Evolutionary conservation across 2,113 vertebrate species (phyloP), one percentile per base, ranked within the genome.

Genomic region (Amphiprion percula): DNA sequence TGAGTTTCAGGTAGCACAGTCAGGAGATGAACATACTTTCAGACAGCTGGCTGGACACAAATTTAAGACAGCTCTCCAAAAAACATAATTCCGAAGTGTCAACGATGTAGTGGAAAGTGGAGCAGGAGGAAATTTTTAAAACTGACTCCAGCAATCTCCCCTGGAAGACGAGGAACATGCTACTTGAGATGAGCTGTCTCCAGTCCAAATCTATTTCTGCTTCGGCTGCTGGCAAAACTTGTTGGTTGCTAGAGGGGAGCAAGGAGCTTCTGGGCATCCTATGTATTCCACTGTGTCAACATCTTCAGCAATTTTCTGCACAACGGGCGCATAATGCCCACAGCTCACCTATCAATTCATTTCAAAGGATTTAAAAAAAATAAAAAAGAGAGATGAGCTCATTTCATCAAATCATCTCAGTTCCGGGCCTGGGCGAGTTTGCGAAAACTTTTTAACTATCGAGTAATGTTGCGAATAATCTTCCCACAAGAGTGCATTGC

Each of bases 141-240:
- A 84, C 64, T 66, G 77, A 59, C 76, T 87, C 80, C 50, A 70
- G 65, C 84, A 63, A 55, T 66, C 66, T 88, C 83, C 69, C 46
- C 33, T 66, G 73, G 66, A 86, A 80, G 74, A 84, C 17, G 73
- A 76, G 59, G 74, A 85, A 52, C 55, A 75, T 53, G 83, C 65
- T 82, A 74, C 67, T 81, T 60, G 70, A 84, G 82, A 88, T 71
- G 87, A 88, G 81, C 83, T 91, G 87, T 91, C 87, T 75, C 12
- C 77, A 61, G 73, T 85, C 87, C 75, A 90, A 80, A 86, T 91
- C 89, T 92, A 91, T 91, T 92, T 90, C 86, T 88, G 83, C 74
- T 65, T 84, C 68, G 54, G 82, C 68, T 72, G 68, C 73, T 83
- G 90, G 84, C 80, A 84, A 73, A 88, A 82, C 30, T 65, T 60